Evolutionary conservation across 35 echinoderm and acorn worm genomes (phyloP).

Genomic region (Strongylocentrotus purpuratus): DNA sequence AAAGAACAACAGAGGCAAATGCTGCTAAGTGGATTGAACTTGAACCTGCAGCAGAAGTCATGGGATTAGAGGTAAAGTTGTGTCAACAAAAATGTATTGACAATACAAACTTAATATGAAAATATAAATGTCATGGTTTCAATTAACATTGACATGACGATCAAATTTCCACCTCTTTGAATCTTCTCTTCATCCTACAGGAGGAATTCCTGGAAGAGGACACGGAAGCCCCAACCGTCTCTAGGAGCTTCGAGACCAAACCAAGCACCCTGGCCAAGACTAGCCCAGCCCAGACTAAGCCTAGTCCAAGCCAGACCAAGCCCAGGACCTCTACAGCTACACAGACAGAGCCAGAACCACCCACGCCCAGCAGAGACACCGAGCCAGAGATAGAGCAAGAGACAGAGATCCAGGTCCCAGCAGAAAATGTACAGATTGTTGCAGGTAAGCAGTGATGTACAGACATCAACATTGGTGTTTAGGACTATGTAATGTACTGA

Average conservation of each 20-base stretch:
- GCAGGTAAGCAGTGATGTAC: conserved; percentile 50
- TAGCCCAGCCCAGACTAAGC: not conserved
- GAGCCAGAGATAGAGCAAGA: conserved; percentile 37
- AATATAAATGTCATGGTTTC: no score
- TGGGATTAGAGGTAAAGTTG: no score
- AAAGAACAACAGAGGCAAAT: no score
- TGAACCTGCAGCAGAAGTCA: no score
- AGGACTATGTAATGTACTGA: not conserved
- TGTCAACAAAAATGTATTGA: no score
- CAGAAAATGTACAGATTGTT: conserved; percentile 47
- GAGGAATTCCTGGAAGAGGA: not conserved
- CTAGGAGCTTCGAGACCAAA: conserved; percentile 21
- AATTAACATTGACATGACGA: not conserved
- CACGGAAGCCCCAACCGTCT: conserved; percentile 6
- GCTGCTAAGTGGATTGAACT: no score
- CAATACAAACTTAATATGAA: no score
- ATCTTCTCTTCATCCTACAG: not conserved
- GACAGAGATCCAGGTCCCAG: conserved; percentile 50
- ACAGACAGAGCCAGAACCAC: conserved; percentile 27
- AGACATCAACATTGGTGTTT: not conserved
- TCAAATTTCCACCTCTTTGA: not conserved
- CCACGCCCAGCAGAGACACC: conserved; percentile 5
- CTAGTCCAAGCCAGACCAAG: conserved; percentile 26
- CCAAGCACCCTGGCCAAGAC: conserved; percentile 30
- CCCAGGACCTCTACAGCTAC: conserved; percentile 28